phyloP scores from a whole-genome alignment of 1,140 invertebrate species.

The Olivierus martensii region DNA sequence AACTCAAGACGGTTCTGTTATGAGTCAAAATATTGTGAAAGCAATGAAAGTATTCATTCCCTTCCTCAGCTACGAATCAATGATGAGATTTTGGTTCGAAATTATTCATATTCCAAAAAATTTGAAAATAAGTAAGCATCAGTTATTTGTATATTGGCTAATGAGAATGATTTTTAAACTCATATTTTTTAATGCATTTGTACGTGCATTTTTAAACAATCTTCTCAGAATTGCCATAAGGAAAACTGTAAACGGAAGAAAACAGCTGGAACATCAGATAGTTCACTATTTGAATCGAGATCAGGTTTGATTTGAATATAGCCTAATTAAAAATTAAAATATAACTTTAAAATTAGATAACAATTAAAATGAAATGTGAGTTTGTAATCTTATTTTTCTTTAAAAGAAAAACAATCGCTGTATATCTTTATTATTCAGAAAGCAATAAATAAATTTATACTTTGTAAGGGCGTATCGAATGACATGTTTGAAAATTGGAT shows the following conservation, averaged over 20 bases:
- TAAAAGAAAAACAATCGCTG: too few relatives aligned
- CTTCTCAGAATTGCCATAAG: constrained; percentile 14
- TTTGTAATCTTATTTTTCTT: too few relatives aligned
- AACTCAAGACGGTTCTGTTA: background rate
- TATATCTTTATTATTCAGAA: too few relatives aligned
- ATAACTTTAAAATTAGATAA: too few relatives aligned
- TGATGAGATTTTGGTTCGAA: constrained; percentile 17
- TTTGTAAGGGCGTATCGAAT: too few relatives aligned
- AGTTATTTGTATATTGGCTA: constrained; percentile 10
- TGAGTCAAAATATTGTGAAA: constrained; percentile 7
- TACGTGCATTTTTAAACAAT: constrained; percentile 13
- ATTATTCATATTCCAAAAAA: constrained; percentile 4
- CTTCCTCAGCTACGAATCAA: constrained; percentile 22
- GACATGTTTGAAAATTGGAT: too few relatives aligned
- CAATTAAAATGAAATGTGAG: too few relatives aligned
- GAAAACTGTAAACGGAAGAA: constrained; percentile 8
- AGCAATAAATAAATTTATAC: too few relatives aligned
- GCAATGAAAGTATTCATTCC: background rate
- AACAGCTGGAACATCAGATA: background rate
- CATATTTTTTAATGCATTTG: background rate
- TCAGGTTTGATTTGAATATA: too few relatives aligned
- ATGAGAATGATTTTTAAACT: constrained; percentile 14
- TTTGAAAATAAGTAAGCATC: constrained; percentile 3
- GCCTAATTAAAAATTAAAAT: too few relatives aligned
- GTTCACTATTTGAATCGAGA: too few relatives aligned